Evolutionary conservation across 2,888 invertebrate genomes (phyloP).

Genomic region (Eledona agricola): DNA sequence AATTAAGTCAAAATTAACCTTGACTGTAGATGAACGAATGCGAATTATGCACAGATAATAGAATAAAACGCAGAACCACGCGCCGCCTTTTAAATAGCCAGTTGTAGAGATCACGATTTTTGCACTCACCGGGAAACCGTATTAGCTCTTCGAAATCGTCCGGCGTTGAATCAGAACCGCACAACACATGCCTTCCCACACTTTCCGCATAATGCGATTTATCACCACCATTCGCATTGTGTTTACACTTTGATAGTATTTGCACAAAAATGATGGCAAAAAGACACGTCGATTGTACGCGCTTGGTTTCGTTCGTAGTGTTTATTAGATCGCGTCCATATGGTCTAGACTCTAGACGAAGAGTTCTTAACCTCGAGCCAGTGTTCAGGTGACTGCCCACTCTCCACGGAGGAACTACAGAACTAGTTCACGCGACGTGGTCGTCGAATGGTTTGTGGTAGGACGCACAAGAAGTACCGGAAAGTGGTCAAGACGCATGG

Average conservation of each 20-base stretch:
- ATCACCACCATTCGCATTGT: constrained; percentile 21
- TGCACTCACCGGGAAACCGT: too few relatives aligned
- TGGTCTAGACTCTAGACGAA: constrained; percentile 10
- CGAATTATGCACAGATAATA: too few relatives aligned
- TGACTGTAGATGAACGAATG: too few relatives aligned
- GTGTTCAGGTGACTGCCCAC: constrained; percentile 27
- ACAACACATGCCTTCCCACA: constrained; percentile 25
- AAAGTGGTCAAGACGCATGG: constrained; percentile 15
- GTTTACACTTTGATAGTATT: constrained; percentile 18
- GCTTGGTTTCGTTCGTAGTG: constrained; percentile 1
- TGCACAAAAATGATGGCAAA: constrained; percentile 19
- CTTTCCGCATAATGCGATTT: constrained; percentile 27
- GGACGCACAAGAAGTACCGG: constrained; percentile 30
- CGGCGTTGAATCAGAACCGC: constrained; percentile 5
- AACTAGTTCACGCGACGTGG: constrained; percentile 24
- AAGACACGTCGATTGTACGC: constrained; percentile 10
- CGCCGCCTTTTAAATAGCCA: too few relatives aligned
- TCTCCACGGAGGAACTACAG: constrained; percentile 13
- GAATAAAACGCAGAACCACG: too few relatives aligned
- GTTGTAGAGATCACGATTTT: too few relatives aligned
- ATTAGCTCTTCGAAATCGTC: too few relatives aligned
- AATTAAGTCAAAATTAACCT: too few relatives aligned
- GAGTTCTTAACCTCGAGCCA: constrained; percentile 12
- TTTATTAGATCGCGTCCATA: constrained; percentile 19
- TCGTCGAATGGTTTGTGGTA: constrained; percentile 27